Conservation (phyloP, 2,888 invertebrate genomes). For the Escarpia spicata region DNA sequence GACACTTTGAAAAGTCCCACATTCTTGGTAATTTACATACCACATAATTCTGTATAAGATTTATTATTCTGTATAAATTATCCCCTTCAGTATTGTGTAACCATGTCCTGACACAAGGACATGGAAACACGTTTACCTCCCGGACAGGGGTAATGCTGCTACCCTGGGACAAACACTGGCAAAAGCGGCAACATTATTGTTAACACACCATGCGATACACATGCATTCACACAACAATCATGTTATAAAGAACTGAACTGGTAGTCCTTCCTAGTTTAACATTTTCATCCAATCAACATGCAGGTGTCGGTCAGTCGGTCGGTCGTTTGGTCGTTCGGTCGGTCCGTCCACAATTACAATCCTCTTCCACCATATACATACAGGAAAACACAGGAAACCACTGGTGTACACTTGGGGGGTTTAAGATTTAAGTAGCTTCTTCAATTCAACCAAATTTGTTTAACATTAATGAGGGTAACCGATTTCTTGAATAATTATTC, state of each 20-base stretch:
- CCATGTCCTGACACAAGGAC: background rate
- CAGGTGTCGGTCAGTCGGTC: background rate
- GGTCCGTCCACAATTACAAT: background rate
- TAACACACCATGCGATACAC: background rate
- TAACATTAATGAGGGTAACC: background rate
- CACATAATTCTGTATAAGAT: background rate
- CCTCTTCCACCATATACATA: background rate
- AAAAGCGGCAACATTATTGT: background rate
- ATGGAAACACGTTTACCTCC: background rate
- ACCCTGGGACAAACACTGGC: background rate
- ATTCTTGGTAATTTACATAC: background rate
- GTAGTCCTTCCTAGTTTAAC: background rate
- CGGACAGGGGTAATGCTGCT: too few species aligned
- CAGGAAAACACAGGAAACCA: background rate
- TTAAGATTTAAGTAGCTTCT: background rate
- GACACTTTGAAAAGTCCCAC: background rate
- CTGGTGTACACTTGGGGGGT: background rate
- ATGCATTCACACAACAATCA: conserved; percentile 7
- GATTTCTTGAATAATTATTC: too few species aligned
- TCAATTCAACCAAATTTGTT: background rate
- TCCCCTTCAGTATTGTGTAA: background rate
- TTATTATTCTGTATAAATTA: background rate
- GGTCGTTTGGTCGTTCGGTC: background rate
- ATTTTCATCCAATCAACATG: background rate
- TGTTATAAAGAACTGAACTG: background rate